Conservation (phyloP, 2,113 vertebrate genomes). For the Triplophysa tibetana region DNA sequence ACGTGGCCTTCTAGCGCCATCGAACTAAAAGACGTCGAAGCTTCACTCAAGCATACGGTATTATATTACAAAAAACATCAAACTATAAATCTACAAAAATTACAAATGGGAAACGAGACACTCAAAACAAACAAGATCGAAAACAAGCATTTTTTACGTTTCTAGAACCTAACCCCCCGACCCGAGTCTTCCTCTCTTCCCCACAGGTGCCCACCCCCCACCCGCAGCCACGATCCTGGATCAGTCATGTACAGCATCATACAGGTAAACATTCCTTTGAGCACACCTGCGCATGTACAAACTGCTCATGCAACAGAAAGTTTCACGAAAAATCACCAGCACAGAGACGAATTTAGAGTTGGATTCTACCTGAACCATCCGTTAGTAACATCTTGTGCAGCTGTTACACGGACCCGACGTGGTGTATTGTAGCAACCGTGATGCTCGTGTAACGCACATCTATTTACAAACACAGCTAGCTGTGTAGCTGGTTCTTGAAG, state of each 20-base stretch:
- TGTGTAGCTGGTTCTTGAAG: neutral
- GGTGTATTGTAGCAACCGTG: neutral
- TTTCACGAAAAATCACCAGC: conserved; percentile 71
- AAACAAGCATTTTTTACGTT: conserved; percentile 10
- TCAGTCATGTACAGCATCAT: conserved; percentile 51
- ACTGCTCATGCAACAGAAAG: conserved; percentile 84
- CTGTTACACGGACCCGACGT: conserved; percentile 5
- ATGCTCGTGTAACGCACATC: conserved; percentile 5
- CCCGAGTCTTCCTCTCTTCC: neutral
- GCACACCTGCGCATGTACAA: conserved; percentile 67
- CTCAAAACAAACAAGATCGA: conserved; percentile 46
- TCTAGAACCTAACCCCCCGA: conserved; percentile 16
- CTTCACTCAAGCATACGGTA: conserved; percentile 70
- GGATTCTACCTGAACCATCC: conserved; percentile 34
- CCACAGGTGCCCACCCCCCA: conserved; percentile 15
- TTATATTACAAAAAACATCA: conserved; percentile 62
- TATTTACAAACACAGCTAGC: conserved; percentile 54
- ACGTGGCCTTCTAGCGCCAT: conserved; percentile 64
- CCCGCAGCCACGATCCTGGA: neutral
- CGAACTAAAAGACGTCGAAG: conserved; percentile 77
- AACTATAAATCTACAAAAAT: conserved; percentile 57
- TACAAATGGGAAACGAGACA: conserved; percentile 46
- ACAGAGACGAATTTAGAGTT: conserved; percentile 48
- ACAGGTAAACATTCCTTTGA: conserved; percentile 74
- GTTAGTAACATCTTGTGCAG: conserved; percentile 13